phyloP scores from a whole-genome alignment of 2,888 invertebrate genomes.

The Blera fallax region DNA sequence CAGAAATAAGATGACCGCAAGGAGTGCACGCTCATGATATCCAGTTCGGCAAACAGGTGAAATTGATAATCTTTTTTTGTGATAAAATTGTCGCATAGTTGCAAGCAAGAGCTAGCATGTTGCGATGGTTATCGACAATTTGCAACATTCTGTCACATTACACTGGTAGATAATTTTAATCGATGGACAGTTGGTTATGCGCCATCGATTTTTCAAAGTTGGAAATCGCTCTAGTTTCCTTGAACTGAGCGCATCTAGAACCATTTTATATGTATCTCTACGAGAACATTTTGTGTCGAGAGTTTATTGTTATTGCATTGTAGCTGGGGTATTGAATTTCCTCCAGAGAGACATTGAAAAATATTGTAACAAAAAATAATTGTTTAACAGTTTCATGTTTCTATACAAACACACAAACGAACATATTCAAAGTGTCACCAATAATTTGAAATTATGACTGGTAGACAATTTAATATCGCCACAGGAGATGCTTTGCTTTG shows the following conservation, averaged over 20 bases:
- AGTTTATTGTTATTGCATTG: slow-evolving; percentile 48
- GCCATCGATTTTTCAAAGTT: slow-evolving; percentile 50
- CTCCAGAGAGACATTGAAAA: slow-evolving; percentile 23
- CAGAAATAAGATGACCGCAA: slow-evolving; percentile 54
- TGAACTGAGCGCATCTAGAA: slow-evolving; percentile 10
- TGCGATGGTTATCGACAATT: slow-evolving; percentile 69
- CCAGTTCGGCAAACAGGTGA: slow-evolving; percentile 54
- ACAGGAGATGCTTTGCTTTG: slow-evolving; percentile 31
- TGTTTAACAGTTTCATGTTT: slow-evolving; percentile 58
- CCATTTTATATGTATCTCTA: not conserved
- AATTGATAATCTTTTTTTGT: slow-evolving; percentile 50
- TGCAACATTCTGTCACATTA: slow-evolving; percentile 71
- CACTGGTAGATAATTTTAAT: slow-evolving; percentile 39
- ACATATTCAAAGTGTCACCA: slow-evolving; percentile 34
- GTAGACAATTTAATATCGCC: slow-evolving; percentile 29
- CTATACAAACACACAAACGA: not conserved
- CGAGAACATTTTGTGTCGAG: not conserved
- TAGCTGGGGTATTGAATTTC: slow-evolving; percentile 35
- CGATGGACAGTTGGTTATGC: slow-evolving; percentile 44
- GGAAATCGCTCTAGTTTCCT: slow-evolving; percentile 64
- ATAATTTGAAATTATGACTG: slow-evolving; percentile 64
- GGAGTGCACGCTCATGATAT: slow-evolving; percentile 33
- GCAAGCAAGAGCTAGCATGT: slow-evolving; percentile 39
- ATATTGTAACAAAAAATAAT: slow-evolving; percentile 67
- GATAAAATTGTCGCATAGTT: slow-evolving; percentile 67